Evolutionary conservation across 1,140 invertebrate genomes (phyloP).

Genomic region (Ips typographus): DNA sequence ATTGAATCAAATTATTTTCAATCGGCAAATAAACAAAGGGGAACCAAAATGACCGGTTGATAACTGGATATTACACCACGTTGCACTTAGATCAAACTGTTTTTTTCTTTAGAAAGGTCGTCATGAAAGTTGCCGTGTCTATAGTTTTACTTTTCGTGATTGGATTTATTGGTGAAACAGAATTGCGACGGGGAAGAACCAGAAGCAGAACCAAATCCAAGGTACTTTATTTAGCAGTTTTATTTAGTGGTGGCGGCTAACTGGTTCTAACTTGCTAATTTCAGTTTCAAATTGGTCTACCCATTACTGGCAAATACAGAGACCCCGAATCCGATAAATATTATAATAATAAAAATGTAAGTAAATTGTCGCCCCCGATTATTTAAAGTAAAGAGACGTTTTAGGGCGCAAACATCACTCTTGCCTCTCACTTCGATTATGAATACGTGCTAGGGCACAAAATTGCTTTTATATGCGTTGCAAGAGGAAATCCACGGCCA

Average conservation of each 20-base stretch:
- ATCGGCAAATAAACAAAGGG: constrained; percentile 30
- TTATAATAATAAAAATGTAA: constrained; percentile 84
- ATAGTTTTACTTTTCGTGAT: constrained; percentile 39
- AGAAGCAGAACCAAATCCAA: constrained; percentile 71
- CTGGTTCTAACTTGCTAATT: constrained; percentile 30
- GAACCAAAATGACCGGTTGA: constrained; percentile 22
- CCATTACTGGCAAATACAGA: constrained; percentile 82
- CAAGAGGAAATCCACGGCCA: constrained; percentile 78
- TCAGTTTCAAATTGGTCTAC: constrained; percentile 77
- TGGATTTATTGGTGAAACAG: constrained; percentile 36
- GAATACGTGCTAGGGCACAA: constrained; percentile 92
- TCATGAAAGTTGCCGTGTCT: constrained; percentile 36
- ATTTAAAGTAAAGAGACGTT: constrained; percentile 9
- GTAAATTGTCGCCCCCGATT: constrained; percentile 47
- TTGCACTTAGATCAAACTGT: constrained; percentile 26
- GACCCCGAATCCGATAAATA: constrained; percentile 85
- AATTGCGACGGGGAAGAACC: constrained; percentile 61
- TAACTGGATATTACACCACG: constrained; percentile 1
- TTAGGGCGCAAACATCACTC: constrained; percentile 87
- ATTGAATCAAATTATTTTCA: constrained; percentile 41
- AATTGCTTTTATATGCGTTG: constrained; percentile 87
- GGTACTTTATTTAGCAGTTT: constrained; percentile 46
- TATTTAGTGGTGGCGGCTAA: background rate
- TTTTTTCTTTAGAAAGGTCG: constrained; percentile 19
- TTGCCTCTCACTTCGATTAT: constrained; percentile 89